Evolutionary conservation across 2,113 vertebrate genomes (phyloP).

Genomic region (Muntiacus reevesi): DNA sequence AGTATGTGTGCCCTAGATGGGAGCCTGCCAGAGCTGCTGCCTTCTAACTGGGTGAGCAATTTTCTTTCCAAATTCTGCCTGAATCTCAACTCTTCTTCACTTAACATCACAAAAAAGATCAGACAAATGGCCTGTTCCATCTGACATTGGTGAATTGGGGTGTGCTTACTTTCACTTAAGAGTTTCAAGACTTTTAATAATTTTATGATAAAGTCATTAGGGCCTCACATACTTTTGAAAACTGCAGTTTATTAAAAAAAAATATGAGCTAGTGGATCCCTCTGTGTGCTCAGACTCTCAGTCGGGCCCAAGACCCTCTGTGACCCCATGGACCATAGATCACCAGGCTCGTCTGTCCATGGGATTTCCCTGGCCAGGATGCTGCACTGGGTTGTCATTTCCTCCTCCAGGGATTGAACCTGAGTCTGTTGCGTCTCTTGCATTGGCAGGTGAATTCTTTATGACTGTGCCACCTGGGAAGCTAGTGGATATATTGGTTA

Average conservation of each 20-base stretch:
- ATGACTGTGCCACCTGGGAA: background rate
- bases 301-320: background rate
- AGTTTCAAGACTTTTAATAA: background rate
- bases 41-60: background rate
- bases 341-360: background rate
- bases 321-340: background rate
- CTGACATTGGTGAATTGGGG: background rate
- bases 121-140: background rate
- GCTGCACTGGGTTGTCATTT: background rate
- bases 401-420: background rate
- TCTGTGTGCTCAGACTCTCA: background rate
- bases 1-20: background rate
- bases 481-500: background rate
- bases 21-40: background rate
- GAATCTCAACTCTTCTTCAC: background rate
- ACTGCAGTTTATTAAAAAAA: background rate
- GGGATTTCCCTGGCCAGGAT: background rate
- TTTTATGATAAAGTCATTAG: constrained; percentile 14
- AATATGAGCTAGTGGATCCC: background rate
- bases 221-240: background rate
- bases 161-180: background rate
- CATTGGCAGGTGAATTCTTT: background rate
- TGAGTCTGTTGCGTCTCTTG: background rate
- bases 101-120: background rate
- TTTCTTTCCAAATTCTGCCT: background rate